Percentiles rank a stretch among this genome's conserved stretches.
phyloP scores from a whole-genome alignment of 2,888 invertebrate species.

The Laspeyria flexula region DNA sequence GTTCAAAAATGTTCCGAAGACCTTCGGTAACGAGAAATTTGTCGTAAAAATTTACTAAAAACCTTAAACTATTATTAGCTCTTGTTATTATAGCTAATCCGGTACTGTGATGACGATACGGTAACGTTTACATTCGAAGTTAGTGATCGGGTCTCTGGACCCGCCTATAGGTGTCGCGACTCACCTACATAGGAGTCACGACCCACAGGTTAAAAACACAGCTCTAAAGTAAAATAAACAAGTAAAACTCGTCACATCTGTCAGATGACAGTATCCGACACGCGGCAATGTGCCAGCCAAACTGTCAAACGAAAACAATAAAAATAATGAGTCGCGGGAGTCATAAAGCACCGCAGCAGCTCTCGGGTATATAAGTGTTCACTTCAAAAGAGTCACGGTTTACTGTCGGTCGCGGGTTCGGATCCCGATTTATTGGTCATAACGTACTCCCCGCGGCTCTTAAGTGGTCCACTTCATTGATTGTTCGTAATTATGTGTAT shows the following conservation, averaged over 20 bases:
- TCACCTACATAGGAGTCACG: too few relatives aligned
- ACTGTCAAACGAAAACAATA: constrained; percentile 26
- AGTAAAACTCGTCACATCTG: constrained; percentile 4
- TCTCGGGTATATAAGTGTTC: constrained; percentile 57
- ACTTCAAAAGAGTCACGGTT: constrained; percentile 61
- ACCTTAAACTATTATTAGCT: too few relatives aligned
- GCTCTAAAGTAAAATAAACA: background rate
- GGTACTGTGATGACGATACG: too few relatives aligned
- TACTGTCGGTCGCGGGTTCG: constrained; percentile 11
- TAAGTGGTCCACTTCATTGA: constrained; percentile 20
- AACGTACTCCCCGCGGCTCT: constrained; percentile 8
- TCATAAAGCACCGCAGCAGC: constrained; percentile 20
- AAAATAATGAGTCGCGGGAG: constrained; percentile 20
- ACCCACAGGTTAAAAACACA: too few relatives aligned
- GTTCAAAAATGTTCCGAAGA: too few relatives aligned
- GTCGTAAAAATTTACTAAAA: too few relatives aligned
- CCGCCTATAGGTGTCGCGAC: too few relatives aligned
- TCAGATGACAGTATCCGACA: too few relatives aligned
- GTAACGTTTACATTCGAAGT: too few relatives aligned
- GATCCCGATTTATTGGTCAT: constrained; percentile 17
- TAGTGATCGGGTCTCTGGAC: too few relatives aligned
- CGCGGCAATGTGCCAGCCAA: constrained; percentile 29
- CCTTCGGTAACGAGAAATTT: too few relatives aligned
- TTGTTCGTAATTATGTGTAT: constrained; percentile 14
- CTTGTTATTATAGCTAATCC: too few relatives aligned